Percentiles rank a stretch among this genome's conserved stretches.
Evolutionary conservation across 35 echinoderm and acorn worm genomes (phyloP).

Genomic region (Hemicentrotus pulcherrimus): DNA sequence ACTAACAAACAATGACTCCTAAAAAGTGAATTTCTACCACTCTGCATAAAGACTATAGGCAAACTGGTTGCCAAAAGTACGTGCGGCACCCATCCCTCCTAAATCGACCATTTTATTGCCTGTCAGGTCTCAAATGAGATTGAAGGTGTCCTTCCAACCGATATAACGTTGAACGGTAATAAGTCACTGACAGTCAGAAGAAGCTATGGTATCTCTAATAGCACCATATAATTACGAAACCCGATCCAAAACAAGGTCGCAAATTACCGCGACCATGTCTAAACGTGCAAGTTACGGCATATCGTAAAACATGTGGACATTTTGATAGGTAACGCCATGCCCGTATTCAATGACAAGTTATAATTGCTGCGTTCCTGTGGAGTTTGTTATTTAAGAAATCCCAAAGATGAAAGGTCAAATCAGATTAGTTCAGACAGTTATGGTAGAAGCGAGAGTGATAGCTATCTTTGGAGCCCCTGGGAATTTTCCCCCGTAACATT

Average conservation of each 20-base stretch:
- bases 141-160: background rate
- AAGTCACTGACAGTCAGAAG: background rate
- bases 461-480: background rate
- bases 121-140: background rate
- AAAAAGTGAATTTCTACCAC: too few relatives aligned
- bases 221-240: background rate
- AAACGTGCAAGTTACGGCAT: background rate
- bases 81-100: background rate
- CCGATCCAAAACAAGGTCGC: background rate
- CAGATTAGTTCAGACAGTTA: background rate
- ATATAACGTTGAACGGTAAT: background rate
- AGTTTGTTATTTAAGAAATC: background rate
- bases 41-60: too few relatives aligned
- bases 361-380: background rate
- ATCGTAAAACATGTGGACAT: background rate
- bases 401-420: constrained; percentile 1
- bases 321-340: background rate
- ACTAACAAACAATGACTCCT: too few relatives aligned
- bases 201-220: background rate
- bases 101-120: background rate
- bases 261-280: background rate
- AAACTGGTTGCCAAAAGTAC: background rate
- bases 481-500: too few relatives aligned
- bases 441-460: background rate
- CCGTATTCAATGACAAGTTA: background rate